Evolutionary conservation across 2,113 vertebrate genomes (phyloP).

Genomic region (Pitta sordida): DNA sequence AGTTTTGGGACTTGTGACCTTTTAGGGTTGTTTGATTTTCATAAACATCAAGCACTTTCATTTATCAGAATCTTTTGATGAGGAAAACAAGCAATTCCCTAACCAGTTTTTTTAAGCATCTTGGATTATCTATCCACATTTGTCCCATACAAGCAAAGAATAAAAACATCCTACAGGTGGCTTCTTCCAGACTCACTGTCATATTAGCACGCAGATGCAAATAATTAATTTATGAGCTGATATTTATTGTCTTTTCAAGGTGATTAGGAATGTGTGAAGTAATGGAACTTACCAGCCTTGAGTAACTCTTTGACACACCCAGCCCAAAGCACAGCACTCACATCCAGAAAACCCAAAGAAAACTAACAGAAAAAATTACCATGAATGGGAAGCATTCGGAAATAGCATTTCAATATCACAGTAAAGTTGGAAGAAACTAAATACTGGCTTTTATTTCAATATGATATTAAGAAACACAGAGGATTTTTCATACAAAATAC

Average conservation of each 20-base stretch:
- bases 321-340: not conserved
- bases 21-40: constrained; percentile 14
- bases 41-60: not conserved
- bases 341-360: not conserved
- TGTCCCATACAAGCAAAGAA: not conserved
- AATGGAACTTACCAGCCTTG: not conserved
- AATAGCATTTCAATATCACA: not conserved
- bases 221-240: not conserved
- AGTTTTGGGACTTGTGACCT: not conserved
- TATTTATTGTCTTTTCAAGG: constrained; percentile 31
- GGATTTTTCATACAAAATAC: not conserved
- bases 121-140: not conserved
- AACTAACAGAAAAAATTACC: not conserved
- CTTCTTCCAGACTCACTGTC: not conserved
- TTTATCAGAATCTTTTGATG: constrained; percentile 2
- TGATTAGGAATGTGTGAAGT: not conserved
- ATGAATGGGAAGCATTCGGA: not conserved
- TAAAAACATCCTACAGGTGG: not conserved
- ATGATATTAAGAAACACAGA: not conserved
- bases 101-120: not conserved
- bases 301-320: not conserved
- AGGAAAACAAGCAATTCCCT: constrained; percentile 13
- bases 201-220: not conserved
- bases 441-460: not conserved
- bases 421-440: not conserved